phyloP scores from a whole-genome alignment of 2,113 vertebrate species.

The Tragelaphus strepsiceros region DNA sequence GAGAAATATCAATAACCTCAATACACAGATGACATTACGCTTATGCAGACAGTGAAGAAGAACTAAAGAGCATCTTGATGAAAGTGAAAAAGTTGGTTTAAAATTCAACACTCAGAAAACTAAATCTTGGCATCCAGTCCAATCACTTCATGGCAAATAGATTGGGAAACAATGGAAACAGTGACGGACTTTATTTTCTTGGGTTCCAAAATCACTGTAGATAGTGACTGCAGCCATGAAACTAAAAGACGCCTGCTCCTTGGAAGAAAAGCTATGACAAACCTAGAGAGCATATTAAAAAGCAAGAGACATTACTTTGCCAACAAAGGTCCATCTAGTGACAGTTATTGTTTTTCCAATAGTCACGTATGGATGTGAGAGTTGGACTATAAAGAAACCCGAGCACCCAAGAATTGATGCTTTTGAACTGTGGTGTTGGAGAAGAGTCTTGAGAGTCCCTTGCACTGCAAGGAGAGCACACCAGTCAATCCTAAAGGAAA shows the following conservation, averaged over 20 bases:
- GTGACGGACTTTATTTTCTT: not conserved
- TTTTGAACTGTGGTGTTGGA: not conserved
- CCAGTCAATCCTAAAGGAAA: not conserved
- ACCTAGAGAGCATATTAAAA: not conserved
- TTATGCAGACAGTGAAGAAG: not conserved
- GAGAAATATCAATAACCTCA: not conserved
- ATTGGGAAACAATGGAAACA: not conserved
- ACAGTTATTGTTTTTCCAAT: not conserved
- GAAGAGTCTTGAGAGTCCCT: not conserved
- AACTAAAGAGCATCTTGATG: not conserved
- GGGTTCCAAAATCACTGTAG: not conserved
- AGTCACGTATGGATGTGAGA: not conserved
- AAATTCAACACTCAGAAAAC: not conserved
- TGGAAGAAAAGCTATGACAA: not conserved
- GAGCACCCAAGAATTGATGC: accelerated
- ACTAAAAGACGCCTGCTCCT: not conserved
- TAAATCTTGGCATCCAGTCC: not conserved
- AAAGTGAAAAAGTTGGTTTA: not conserved
- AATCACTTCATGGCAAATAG: not conserved
- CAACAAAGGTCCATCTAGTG: not conserved
- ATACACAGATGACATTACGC: not conserved
- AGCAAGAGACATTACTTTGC: not conserved
- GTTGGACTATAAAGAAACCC: not conserved
- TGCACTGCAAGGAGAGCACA: not conserved
- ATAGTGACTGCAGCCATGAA: not conserved